Conservation (phyloP, 2,888 invertebrate genomes). For the Gari tellinella region DNA sequence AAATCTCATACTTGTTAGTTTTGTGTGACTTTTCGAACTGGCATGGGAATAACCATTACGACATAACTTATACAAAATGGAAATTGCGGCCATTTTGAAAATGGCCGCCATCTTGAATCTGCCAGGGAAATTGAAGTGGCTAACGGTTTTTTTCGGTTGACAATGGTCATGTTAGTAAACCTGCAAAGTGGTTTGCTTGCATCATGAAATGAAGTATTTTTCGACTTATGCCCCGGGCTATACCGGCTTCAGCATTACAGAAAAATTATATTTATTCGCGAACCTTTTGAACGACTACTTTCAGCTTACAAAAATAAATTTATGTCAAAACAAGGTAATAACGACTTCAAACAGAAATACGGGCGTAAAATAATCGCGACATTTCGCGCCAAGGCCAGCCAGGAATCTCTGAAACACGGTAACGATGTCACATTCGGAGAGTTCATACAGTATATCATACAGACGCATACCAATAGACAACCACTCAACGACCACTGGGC, state of each 20-base stretch:
- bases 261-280: conserved; percentile 93
- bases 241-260: conserved; percentile 90
- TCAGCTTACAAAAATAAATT: conserved; percentile 97
- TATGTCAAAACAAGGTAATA: conserved; percentile 83
- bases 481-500: conserved; percentile 94
- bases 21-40: too few species aligned
- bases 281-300: conserved; percentile 95
- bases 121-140: too few species aligned
- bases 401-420: conserved; percentile 86
- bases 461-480: conserved; percentile 76
- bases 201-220: too few species aligned
- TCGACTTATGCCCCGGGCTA: too few species aligned
- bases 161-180: too few species aligned
- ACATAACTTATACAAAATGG: too few species aligned
- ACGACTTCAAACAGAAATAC: conserved; percentile 86
- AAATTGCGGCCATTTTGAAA: too few species aligned
- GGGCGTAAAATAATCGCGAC: conserved; percentile 90
- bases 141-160: too few species aligned
- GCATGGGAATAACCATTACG: too few species aligned
- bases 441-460: conserved; percentile 92
- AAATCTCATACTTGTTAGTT: too few species aligned
- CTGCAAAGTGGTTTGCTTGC: too few species aligned
- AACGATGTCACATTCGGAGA: conserved; percentile 94
- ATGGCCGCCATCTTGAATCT: too few species aligned
- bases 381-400: conserved; percentile 90